Conservation (phyloP, 2,113 vertebrate genomes). For the Macroglossus sobrinus region DNA sequence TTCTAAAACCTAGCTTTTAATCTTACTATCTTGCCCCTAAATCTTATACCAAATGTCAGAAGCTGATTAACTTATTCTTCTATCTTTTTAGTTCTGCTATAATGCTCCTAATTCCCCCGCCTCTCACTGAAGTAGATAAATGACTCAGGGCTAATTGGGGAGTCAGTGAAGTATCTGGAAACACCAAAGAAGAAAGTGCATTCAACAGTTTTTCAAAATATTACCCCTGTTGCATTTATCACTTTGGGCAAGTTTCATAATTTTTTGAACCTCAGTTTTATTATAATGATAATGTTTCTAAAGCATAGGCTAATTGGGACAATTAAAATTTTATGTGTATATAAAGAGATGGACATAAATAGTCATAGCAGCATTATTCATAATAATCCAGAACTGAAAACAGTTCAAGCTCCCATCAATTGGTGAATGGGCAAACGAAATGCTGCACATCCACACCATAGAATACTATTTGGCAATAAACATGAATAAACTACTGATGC, state of each 20-base stretch:
- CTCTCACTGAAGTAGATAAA: background rate
- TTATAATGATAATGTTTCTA: background rate
- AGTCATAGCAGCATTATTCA: background rate
- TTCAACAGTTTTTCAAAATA: background rate
- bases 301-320: background rate
- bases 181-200: background rate
- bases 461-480: background rate
- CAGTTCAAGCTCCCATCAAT: background rate
- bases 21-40: background rate
- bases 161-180: background rate
- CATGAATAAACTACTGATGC: background rate
- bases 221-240: background rate
- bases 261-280: slow-evolving; percentile 10
- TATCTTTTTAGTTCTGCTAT: background rate
- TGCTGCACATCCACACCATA: background rate
- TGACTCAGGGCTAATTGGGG: background rate
- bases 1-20: background rate
- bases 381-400: background rate
- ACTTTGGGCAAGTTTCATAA: background rate
- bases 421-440: background rate
- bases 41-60: background rate
- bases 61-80: background rate
- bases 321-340: background rate
- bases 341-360: background rate
- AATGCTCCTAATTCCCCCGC: background rate